These are phyloP conservation scores for Falco punctatus DNA, from an alignment of 2,113 vertebrate species.

Conservation along the genomic window DNA sequence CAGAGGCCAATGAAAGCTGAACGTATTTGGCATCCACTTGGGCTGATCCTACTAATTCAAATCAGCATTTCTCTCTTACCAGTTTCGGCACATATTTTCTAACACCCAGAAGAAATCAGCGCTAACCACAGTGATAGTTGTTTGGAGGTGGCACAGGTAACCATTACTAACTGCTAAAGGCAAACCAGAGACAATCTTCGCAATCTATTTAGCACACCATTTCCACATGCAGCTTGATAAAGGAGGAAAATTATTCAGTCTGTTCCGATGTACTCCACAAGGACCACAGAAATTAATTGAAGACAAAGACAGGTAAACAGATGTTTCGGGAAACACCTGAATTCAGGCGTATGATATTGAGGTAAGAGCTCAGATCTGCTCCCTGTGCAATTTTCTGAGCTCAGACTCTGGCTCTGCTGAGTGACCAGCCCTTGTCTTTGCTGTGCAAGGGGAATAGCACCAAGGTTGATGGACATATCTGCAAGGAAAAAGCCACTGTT, in stretches of 20 bases:
- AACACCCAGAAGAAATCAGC: neutral
- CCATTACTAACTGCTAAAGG: neutral
- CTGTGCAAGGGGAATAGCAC: neutral
- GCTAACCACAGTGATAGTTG: neutral
- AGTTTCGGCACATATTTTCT: neutral
- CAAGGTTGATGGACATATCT: neutral
- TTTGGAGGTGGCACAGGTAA: neutral
- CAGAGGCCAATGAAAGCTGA: neutral
- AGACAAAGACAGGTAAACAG: neutral
- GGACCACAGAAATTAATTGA: neutral
- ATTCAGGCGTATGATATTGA: neutral
- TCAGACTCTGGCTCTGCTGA: neutral
- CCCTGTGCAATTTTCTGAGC: neutral
- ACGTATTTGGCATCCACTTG: neutral
- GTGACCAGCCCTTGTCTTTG: neutral
- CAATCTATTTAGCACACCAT: neutral
- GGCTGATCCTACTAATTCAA: neutral
- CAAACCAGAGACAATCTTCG: neutral
- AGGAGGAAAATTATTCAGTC: neutral
- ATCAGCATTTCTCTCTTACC: neutral
- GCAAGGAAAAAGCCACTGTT: neutral
- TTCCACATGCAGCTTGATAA: neutral
- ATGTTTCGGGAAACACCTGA: neutral
- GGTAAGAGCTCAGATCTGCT: neutral
- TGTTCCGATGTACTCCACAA: neutral